Conservation (phyloP, 2,797 vertebrate species). For the Synaphobranchus kaupii region DNA sequence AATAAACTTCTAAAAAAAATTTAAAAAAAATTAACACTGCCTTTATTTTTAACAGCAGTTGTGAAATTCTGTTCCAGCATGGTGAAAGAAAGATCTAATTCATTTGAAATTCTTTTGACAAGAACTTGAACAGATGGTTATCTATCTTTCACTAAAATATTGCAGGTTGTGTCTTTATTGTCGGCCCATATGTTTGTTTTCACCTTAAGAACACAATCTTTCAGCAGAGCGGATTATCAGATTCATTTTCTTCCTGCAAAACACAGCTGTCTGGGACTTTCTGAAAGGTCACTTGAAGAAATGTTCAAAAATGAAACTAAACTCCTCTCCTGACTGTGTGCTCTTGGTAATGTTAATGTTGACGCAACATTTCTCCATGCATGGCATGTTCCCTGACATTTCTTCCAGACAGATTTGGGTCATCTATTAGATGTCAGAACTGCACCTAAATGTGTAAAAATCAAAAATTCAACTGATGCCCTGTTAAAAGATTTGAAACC, state of each 20-base stretch:
- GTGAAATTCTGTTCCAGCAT: neutral
- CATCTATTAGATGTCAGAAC: neutral
- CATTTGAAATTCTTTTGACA: neutral
- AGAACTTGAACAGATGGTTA: neutral
- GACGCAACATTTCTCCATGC: neutral
- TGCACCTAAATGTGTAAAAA: neutral
- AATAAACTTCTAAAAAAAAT: too few species aligned
- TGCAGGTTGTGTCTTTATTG: neutral
- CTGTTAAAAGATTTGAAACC: neutral
- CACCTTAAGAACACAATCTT: neutral
- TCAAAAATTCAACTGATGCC: neutral
- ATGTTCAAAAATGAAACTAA: neutral
- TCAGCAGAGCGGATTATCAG: neutral
- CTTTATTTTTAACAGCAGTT: neutral
- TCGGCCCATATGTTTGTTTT: neutral
- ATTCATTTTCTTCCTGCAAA: neutral
- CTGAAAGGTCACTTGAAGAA: neutral
- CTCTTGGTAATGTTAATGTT: neutral
- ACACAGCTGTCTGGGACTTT: neutral
- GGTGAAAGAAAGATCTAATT: neutral
- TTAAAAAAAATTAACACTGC: too few species aligned
- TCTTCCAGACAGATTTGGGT: constrained; percentile 3
- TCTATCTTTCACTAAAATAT: neutral
- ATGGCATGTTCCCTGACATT: neutral
- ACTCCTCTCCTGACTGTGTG: neutral